A percentile compares a stretch with the other conserved stretches of the same genome.
Conservation (phyloP, 2,113 vertebrate genomes). For the Nerophis ophidion region DNA sequence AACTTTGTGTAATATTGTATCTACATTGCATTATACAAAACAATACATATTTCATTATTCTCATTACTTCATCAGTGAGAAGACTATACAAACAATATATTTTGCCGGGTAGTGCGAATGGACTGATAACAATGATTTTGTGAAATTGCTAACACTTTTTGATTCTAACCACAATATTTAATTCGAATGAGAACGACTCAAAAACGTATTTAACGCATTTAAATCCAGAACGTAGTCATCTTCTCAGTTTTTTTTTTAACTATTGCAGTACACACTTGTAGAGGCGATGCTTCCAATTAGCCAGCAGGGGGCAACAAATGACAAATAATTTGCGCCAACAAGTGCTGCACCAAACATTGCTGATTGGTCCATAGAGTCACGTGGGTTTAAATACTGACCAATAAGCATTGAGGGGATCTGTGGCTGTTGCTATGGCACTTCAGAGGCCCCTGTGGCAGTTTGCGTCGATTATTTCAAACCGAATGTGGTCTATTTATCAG, state of each 20-base stretch:
- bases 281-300: neutral
- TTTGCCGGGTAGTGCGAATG: too few relatives aligned
- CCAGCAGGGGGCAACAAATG: slow-evolving; percentile 43
- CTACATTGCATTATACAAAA: too few relatives aligned
- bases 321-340: neutral
- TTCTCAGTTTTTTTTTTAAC: neutral
- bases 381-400: slow-evolving; percentile 55
- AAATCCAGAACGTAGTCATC: too few relatives aligned
- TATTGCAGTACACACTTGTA: neutral
- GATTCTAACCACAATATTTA: too few relatives aligned
- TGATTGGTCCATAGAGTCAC: slow-evolving; percentile 66
- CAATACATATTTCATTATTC: too few relatives aligned
- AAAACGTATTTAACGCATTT: neutral
- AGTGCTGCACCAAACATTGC: slow-evolving; percentile 51
- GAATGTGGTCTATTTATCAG: slow-evolving; percentile 2
- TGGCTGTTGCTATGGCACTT: slow-evolving; percentile 73
- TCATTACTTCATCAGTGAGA: too few relatives aligned
- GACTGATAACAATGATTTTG: too few relatives aligned
- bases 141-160: too few relatives aligned
- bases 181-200: too few relatives aligned
- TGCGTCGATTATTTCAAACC: slow-evolving; percentile 42
- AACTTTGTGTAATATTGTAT: too few relatives aligned
- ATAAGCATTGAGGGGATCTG: slow-evolving; percentile 45
- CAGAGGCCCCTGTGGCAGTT: slow-evolving; percentile 34
- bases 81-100: too few relatives aligned